Base-by-base conservation (phyloP, 2,888 invertebrate genomes). In the Cataglyphis livida region DNA sequence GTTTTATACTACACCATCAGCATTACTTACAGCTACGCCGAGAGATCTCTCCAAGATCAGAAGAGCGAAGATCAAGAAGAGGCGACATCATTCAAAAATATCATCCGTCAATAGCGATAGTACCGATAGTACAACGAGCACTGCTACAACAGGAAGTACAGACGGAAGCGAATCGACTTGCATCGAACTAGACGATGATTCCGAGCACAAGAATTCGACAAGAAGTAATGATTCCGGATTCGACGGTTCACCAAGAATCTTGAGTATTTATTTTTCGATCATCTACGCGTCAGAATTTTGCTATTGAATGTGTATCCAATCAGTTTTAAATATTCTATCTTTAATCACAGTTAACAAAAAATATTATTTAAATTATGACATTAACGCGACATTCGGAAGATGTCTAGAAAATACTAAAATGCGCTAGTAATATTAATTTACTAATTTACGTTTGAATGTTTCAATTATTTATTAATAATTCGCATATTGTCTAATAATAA, bases 171-270 rank as follows among this genome's bases (percentile, higher is more conserved):
- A 91, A 7, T 95, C 93, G 75, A 94, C 91, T 84, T 94, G 90
- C 88, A 95, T 95, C 88, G 94, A 95, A 21, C 91, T 91, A 74
- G 94, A 94, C 78, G 96, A 96, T 79, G 96, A 96, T 64, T 87
- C 88, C n/a, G 93, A 92, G 59, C 93, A 92, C 57, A 95, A 96
- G 89, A 96, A 95, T 68, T 97, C 97, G 82, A 97, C 97, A 85
- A 97, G 97, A 91, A 98, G 98, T 91, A 97, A 97, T 94, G 98
- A 98, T 95, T 98, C 98, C 83, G 98, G 98, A 89, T 97, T 98
- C 94, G 97, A 97, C 84, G 94, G 94, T 83, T 94, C 94, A 79
- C 94, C 94, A 81, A 93, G 94, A 90, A 92, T 94, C 83, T 94
- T 93, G 89, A 94, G 94, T 94, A 94, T 91, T 91, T 90, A 89